These are phyloP conservation scores for Eira barbara DNA, from an alignment of 2,113 vertebrate genomes.

Conservation along the genomic window DNA sequence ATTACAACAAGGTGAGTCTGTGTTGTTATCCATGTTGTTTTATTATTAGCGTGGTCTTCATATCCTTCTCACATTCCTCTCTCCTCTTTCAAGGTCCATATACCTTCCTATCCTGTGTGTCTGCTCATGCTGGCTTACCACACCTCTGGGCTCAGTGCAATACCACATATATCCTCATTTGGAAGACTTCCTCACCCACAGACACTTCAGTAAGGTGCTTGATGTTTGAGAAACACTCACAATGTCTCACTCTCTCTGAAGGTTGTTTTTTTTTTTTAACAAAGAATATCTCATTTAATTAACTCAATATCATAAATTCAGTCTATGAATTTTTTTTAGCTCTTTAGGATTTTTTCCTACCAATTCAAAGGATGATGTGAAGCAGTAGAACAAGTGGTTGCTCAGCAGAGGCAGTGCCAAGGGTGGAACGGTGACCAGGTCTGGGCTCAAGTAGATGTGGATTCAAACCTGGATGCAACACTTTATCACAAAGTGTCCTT, in stretches of 20 bases:
- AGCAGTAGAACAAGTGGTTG: background rate
- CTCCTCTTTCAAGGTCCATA: background rate
- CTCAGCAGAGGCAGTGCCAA: background rate
- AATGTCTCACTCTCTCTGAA: too few species aligned
- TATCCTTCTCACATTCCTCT: background rate
- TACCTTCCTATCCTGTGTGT: background rate
- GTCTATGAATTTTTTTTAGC: background rate
- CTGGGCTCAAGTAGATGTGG: background rate
- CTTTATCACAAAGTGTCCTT: background rate
- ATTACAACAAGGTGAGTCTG: background rate
- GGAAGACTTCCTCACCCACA: background rate
- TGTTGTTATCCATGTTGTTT: background rate
- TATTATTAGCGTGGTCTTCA: background rate
- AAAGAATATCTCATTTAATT: background rate
- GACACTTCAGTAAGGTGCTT: background rate
- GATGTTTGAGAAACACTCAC: background rate
- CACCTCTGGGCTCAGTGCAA: too few species aligned
- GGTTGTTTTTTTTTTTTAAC: background rate
- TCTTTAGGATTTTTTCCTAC: accelerated
- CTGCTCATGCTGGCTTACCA: accelerated
- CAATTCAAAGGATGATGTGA: background rate
- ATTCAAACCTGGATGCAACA: too few species aligned
- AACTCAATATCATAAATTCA: background rate
- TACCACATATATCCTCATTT: accelerated
- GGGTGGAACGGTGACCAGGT: background rate